phyloP scores from a whole-genome alignment of 2,113 vertebrate genomes.

The Anas platyrhynchos region DNA sequence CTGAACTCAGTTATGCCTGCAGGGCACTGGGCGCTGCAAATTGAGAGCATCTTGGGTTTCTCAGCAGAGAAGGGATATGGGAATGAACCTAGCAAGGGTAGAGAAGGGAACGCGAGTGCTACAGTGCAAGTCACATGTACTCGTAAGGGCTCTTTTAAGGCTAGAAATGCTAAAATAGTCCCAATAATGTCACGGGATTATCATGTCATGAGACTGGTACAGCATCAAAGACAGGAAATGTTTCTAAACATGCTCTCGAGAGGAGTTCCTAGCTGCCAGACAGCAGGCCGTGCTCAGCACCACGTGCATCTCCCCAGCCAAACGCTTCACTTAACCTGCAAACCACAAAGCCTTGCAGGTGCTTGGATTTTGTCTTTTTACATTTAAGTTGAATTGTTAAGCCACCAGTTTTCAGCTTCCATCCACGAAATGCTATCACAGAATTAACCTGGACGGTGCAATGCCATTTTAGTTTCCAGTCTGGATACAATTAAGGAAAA shows the following conservation, averaged over 20 bases:
- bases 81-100: neutral
- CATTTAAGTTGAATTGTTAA: neutral
- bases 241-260: neutral
- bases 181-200: neutral
- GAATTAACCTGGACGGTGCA: neutral
- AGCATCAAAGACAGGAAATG: neutral
- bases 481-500: neutral
- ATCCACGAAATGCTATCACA: neutral
- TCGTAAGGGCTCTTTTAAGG: neutral
- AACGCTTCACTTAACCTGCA: neutral
- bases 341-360: neutral
- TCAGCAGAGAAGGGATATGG: neutral
- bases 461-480: neutral
- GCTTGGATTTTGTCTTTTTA: accelerated
- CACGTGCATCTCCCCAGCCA: neutral
- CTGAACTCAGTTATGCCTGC: slow-evolving; percentile 16
- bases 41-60: neutral
- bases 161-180: neutral
- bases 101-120: neutral
- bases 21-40: neutral
- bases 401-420: neutral
- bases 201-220: neutral
- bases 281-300: neutral
- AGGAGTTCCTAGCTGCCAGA: neutral
- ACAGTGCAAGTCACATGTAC: neutral